Conservation (phyloP, 2,113 vertebrate species). For the Colinus virginianus region DNA sequence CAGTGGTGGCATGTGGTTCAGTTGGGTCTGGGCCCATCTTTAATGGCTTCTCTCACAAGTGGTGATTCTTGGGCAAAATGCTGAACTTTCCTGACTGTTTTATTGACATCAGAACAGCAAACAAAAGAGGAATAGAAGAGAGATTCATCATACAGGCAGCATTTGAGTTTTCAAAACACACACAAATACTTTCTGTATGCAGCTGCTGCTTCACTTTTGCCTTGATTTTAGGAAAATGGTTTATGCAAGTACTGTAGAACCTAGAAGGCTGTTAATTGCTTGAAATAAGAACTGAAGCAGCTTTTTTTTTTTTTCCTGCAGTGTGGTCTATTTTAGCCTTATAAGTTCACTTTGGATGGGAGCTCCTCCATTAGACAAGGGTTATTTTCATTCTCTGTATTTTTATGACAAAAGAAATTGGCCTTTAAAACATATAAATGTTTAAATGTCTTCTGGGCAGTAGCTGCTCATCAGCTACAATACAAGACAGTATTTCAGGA, state of each 20-base stretch:
- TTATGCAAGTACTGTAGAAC: conserved; percentile 28
- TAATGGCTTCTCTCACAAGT: not conserved
- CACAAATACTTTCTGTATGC: not conserved
- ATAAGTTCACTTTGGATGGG: conserved; percentile 41
- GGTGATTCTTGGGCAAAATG: not conserved
- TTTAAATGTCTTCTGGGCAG: conserved; percentile 39
- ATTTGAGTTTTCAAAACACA: conserved; percentile 25
- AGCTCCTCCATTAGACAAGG: conserved; percentile 9
- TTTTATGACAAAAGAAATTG: not conserved
- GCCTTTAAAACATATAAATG: conserved; percentile 13
- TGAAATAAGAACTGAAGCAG: conserved; percentile 25
- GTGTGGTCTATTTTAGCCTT: conserved; percentile 18
- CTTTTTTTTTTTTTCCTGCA: not conserved
- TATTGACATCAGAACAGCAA: not conserved
- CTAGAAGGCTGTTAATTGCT: conserved; percentile 49
- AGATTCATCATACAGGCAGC: not conserved
- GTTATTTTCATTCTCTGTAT: not conserved
- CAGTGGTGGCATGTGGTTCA: not conserved
- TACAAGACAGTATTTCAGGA: conserved; percentile 23
- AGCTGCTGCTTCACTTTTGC: conserved; percentile 24
- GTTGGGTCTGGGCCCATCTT: not conserved
- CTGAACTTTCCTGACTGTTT: not conserved
- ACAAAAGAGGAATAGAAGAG: not conserved
- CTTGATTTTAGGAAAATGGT: not conserved
- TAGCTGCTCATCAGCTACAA: conserved; percentile 7